A percentile compares a stretch with the other conserved stretches of the same genome.
Evolutionary conservation across 2,113 vertebrate species (phyloP).

Genomic region (Edolisoma coerulescens): DNA sequence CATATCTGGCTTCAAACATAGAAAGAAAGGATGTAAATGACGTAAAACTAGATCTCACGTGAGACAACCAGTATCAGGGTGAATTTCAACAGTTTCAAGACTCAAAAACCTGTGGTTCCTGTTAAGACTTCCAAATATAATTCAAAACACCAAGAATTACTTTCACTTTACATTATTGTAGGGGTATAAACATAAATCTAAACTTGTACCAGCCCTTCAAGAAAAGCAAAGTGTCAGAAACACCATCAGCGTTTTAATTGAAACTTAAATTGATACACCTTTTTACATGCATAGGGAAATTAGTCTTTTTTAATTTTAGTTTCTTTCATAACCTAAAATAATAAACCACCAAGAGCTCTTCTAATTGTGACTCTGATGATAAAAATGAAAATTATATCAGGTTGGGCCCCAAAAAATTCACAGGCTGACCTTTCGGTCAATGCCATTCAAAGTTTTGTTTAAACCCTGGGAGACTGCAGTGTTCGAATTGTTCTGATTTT

Average conservation of each 20-base stretch:
- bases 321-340: background rate
- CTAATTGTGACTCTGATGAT: background rate
- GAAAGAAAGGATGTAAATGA: background rate
- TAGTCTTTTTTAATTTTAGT: fast-evolving
- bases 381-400: background rate
- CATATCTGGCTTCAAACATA: background rate
- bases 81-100: background rate
- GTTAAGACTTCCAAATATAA: background rate
- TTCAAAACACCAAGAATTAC: background rate
- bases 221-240: background rate
- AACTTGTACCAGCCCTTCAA: background rate
- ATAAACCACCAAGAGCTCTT: background rate
- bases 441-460: background rate
- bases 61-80: background rate
- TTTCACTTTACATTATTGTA: background rate
- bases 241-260: background rate
- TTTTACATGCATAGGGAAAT: background rate
- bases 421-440: background rate
- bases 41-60: background rate
- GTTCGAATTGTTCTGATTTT: background rate
- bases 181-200: background rate
- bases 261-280: background rate
- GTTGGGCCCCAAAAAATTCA: background rate
- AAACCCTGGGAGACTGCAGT: background rate
- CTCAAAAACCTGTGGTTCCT: background rate